A percentile compares a stretch with the other conserved stretches of the same genome.
phyloP scores from a whole-genome alignment of 2,888 invertebrate genomes.

The Cepaea hortensis region DNA sequence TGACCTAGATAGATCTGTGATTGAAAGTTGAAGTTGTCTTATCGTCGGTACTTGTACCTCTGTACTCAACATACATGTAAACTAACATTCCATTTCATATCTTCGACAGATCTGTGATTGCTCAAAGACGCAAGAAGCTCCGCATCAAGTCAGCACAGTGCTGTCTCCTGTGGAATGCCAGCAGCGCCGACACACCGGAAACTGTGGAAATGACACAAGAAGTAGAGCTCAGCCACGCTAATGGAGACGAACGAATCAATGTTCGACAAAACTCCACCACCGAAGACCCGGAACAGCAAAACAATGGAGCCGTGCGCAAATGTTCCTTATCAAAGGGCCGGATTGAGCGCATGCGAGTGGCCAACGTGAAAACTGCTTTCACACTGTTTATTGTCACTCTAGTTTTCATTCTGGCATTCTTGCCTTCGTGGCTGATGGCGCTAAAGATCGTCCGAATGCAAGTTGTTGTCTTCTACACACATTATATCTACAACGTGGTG shows the following conservation, averaged over 20 bases:
- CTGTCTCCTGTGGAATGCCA: slow-evolving; percentile 53
- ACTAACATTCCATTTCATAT: slow-evolving; percentile 45
- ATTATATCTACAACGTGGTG: slow-evolving; percentile 74
- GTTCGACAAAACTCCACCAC: slow-evolving; percentile 31
- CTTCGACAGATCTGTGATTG: slow-evolving; percentile 51
- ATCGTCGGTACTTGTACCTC: no score
- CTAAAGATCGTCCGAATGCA: slow-evolving; percentile 64
- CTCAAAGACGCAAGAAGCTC: slow-evolving; percentile 55
- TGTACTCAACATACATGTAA: no score
- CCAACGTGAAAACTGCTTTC: slow-evolving; percentile 75
- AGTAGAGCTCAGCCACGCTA: slow-evolving; percentile 53
- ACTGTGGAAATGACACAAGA: slow-evolving; percentile 55
- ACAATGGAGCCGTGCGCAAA: slow-evolving; percentile 49
- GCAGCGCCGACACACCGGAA: slow-evolving; percentile 51
- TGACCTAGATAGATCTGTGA: no score
- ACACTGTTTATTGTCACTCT: slow-evolving; percentile 75
- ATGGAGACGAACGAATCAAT: slow-evolving; percentile 50
- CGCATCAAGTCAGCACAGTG: slow-evolving; percentile 54
- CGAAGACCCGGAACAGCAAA: slow-evolving; percentile 34
- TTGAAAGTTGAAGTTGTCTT: no score
- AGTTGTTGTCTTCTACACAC: slow-evolving; percentile 73
- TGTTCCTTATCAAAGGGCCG: slow-evolving; percentile 53
- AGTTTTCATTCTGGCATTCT: slow-evolving; percentile 74
- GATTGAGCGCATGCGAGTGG: slow-evolving; percentile 59
- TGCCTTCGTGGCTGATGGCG: slow-evolving; percentile 75